Evolutionary conservation across 2,113 vertebrate species (phyloP).

Genomic region (Centropus bengalensis): DNA sequence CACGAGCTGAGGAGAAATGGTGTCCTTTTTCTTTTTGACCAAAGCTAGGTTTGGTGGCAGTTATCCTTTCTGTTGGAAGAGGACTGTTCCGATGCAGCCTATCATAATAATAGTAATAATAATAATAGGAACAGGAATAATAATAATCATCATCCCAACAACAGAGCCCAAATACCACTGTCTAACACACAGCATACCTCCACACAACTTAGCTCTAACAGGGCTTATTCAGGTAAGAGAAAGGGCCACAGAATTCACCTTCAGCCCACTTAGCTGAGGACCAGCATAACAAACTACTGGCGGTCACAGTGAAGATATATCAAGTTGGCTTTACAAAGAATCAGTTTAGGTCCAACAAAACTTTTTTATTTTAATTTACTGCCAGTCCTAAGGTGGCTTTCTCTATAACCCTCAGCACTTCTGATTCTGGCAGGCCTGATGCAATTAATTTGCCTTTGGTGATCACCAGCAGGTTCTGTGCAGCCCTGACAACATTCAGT

Average conservation of each 20-base stretch:
- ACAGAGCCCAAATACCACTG: neutral
- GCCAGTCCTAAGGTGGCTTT: neutral
- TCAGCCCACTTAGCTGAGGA: neutral
- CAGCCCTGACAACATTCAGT: neutral
- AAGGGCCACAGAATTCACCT: neutral
- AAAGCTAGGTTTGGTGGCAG: slow-evolving; percentile 1
- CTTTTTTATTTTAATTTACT: neutral
- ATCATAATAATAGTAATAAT: neutral
- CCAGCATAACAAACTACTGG: neutral
- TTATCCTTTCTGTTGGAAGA: slow-evolving; percentile 41
- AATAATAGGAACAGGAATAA: no score
- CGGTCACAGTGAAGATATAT: neutral
- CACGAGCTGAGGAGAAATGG: neutral
- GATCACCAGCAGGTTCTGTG: neutral
- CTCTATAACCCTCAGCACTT: neutral
- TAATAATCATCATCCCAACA: neutral
- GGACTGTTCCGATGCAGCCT: slow-evolving; percentile 54
- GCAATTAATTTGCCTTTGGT: neutral
- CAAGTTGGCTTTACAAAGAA: neutral
- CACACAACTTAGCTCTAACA: neutral
- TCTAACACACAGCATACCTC: neutral
- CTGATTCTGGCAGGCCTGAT: neutral
- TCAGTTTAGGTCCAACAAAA: neutral
- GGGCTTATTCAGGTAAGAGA: neutral
- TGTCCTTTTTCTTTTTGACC: slow-evolving; percentile 1